phyloP scores from a whole-genome alignment of 1,140 invertebrate genomes.

The Macrotrachela quadricornifera region DNA sequence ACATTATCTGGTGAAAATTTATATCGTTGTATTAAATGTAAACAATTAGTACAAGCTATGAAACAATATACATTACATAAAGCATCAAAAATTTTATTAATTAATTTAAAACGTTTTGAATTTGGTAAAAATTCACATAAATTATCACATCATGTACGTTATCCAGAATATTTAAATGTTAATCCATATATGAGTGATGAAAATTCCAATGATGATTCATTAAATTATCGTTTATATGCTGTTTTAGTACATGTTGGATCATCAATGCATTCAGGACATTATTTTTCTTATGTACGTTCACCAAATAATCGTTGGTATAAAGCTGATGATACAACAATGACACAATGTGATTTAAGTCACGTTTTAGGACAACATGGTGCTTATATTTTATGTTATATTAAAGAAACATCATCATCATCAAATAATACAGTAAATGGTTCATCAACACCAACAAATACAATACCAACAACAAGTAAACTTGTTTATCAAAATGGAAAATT shows the following conservation, averaged over 20 bases:
- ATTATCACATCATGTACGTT: conserved; percentile 4
- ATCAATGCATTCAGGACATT: conserved; percentile 5
- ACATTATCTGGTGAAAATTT: conserved; percentile 43
- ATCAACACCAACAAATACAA: no score
- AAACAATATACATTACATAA: conserved; percentile 6
- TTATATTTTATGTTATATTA: neutral
- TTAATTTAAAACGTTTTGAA: conserved; percentile 7
- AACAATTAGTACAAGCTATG: conserved; percentile 1
- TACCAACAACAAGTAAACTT: no score
- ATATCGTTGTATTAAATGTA: conserved; percentile 58
- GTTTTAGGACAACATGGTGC: conserved; percentile 1
- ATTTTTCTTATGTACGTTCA: neutral
- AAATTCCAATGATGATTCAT: neutral
- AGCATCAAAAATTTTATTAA: conserved; percentile 1
- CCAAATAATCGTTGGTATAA: conserved; percentile 7
- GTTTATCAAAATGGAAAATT: no score
- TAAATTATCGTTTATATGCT: conserved; percentile 6
- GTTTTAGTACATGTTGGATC: conserved; percentile 4
- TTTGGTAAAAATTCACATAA: neutral
- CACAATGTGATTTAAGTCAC: neutral
- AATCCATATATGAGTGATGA: neutral
- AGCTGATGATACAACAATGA: conserved; percentile 5
- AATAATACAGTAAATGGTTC: no score
- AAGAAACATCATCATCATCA: no score
- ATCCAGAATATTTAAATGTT: conserved; percentile 3